phyloP scores from a whole-genome alignment of 2,113 vertebrate genomes.

The Macrotus californicus region DNA sequence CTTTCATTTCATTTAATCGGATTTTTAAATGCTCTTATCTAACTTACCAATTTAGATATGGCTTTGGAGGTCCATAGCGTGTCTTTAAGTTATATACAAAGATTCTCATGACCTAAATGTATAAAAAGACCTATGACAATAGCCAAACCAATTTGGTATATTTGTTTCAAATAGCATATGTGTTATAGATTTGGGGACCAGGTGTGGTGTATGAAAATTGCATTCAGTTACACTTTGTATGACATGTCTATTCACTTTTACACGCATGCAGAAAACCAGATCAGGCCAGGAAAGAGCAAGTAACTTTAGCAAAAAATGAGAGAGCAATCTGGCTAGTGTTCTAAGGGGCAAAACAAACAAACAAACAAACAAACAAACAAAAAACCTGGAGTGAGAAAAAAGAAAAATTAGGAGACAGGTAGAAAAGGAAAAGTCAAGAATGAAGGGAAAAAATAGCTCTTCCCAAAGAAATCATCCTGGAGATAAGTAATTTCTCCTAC shows the following conservation, averaged over 20 bases:
- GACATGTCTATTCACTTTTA: not conserved
- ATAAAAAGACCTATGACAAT: not conserved
- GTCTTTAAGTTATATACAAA: not conserved
- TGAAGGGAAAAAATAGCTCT: not conserved
- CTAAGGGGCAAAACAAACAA: not conserved
- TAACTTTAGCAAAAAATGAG: not conserved
- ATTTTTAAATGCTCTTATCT: not conserved
- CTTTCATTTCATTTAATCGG: not conserved
- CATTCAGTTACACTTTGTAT: not conserved
- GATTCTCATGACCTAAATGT: not conserved
- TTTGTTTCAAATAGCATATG: not conserved
- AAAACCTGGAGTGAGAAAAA: not conserved
- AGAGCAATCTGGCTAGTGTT: not conserved
- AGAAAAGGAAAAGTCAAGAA: not conserved
- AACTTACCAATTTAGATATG: not conserved
- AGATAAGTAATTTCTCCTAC: slow-evolving; percentile 25
- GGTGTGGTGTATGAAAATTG: not conserved
- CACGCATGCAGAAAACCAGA: not conserved
- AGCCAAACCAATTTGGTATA: not conserved
- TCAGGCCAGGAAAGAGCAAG: not conserved
- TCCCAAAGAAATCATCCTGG: not conserved
- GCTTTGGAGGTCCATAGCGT: not conserved
- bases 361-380: not conserved
- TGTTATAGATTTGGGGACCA: not conserved
- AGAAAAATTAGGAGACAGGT: not conserved